Percentiles rank a stretch among this genome's conserved stretches.
Conservation (phyloP, 2,888 invertebrate genomes). For the Pristionchus japonicus region DNA sequence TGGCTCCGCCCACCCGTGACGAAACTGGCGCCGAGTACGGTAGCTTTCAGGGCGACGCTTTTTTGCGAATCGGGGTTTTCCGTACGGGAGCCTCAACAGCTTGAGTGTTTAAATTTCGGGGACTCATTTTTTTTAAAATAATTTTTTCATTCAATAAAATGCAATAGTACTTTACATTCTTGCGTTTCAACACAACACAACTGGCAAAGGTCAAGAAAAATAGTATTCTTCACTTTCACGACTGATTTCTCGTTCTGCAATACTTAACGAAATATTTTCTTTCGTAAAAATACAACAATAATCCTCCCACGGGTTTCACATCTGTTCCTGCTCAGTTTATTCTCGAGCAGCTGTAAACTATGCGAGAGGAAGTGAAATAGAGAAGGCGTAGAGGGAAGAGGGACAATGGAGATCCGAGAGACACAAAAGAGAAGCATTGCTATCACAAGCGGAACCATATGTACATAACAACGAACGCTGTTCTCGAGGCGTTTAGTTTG, state of each 20-base stretch:
- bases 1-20: constrained; percentile 19
- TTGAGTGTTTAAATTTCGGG: not conserved
- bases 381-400: not conserved
- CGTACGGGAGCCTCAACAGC: not conserved
- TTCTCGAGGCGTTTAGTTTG: not conserved
- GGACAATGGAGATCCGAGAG: not conserved
- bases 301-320: not conserved
- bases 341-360: constrained; percentile 16
- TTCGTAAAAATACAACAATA: not conserved
- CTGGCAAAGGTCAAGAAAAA: too few species aligned
- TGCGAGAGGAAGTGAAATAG: not conserved
- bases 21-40: not conserved
- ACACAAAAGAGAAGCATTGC: not conserved
- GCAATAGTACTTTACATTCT: too few species aligned
- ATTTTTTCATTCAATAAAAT: not conserved
- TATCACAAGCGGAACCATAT: not conserved
- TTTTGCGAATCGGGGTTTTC: not conserved
- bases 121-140: not conserved
- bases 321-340: constrained; percentile 12
- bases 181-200: too few species aligned
- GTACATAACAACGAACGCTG: not conserved
- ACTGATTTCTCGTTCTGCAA: too few species aligned
- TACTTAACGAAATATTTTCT: too few species aligned
- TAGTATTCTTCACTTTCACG: not conserved
- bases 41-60: not conserved